Conservation (phyloP, 64 coral and sea anemone species). For the Stichodactyla mertensii region DNA sequence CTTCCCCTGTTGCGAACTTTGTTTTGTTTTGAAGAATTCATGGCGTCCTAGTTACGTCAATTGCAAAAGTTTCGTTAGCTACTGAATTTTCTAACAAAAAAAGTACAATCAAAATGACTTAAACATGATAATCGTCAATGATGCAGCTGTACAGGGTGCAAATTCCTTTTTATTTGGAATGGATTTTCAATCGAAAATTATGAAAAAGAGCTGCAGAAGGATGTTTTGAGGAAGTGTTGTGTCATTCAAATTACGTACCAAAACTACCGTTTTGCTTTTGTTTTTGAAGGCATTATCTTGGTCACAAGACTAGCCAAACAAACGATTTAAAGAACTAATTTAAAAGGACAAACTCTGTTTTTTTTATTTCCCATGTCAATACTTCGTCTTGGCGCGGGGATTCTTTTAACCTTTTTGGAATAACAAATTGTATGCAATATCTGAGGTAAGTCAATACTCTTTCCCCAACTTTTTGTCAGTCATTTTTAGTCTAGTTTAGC, state of each 20-base stretch:
- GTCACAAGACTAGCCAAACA: not conserved
- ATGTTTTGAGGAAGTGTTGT: not conserved
- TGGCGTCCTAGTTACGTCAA: constrained; percentile 9
- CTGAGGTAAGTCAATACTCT: not conserved
- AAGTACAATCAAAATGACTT: not conserved
- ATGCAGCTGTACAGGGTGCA: too few species aligned
- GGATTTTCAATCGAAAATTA: not conserved
- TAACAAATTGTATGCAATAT: not conserved
- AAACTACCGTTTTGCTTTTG: not conserved
- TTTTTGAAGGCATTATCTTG: not conserved
- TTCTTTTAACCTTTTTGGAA: not conserved
- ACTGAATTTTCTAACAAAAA: not conserved
- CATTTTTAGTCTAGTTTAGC: too few species aligned
- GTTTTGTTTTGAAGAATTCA: not conserved
- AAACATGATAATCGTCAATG: not conserved
- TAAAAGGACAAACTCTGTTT: constrained; percentile 2
- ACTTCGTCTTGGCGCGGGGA: not conserved
- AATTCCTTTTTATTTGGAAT: too few species aligned
- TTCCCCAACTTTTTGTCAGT: too few species aligned
- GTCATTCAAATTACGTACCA: not conserved
- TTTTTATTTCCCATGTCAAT: not conserved
- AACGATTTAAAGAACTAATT: constrained; percentile 8
- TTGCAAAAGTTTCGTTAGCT: too few species aligned
- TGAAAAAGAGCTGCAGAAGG: not conserved
- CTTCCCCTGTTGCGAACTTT: constrained; percentile 18